phyloP scores from a whole-genome alignment of 2,797 vertebrate genomes.

The Limnodromus scolopaceus region DNA sequence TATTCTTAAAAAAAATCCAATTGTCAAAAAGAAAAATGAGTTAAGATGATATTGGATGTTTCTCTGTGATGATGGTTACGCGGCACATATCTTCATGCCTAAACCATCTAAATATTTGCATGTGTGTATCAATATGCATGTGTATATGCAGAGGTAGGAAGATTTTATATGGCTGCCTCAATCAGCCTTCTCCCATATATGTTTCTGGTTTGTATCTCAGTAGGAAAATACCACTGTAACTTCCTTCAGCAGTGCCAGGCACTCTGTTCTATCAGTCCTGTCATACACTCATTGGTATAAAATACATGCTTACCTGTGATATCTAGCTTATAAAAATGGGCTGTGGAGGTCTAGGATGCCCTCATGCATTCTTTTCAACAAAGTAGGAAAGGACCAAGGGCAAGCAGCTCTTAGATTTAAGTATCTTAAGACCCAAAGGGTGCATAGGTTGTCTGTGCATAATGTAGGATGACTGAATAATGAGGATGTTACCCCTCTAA shows the following conservation, averaged over 20 bases:
- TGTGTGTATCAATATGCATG: not conserved
- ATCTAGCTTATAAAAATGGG: not conserved
- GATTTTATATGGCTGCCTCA: not conserved
- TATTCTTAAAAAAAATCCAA: not conserved
- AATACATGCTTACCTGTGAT: not conserved
- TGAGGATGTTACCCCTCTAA: not conserved
- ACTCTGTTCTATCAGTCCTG: not conserved
- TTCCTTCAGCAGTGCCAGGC: not conserved
- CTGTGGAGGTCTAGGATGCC: not conserved
- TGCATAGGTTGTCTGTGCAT: not conserved
- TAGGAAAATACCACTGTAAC: not conserved
- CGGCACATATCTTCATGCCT: not conserved
- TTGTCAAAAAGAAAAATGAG: not conserved
- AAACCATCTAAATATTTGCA: not conserved
- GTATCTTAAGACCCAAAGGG: not conserved
- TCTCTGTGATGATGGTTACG: not conserved
- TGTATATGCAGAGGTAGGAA: not conserved
- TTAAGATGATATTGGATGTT: not conserved
- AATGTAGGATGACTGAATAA: not conserved
- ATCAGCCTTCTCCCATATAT: not conserved
- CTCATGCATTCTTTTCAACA: not conserved
- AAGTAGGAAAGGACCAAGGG: rapidly evolving
- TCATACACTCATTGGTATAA: not conserved
- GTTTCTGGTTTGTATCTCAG: not conserved
- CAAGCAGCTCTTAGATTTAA: not conserved